Evolutionary conservation across 2,888 invertebrate genomes (phyloP).

Genomic region (Galerucella calmariensis): DNA sequence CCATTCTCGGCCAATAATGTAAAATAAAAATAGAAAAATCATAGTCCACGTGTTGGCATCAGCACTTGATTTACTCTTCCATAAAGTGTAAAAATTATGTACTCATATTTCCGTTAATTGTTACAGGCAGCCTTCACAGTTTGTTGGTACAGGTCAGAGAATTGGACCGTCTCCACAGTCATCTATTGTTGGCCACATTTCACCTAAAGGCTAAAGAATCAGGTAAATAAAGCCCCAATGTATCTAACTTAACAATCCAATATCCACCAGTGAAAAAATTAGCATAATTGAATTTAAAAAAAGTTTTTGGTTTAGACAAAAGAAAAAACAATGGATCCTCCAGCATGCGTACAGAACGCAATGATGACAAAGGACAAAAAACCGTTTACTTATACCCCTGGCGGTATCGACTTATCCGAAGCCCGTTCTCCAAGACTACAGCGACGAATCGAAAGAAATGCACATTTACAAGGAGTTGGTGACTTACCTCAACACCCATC

Average conservation of each 20-base stretch:
- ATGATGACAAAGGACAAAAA: constrained; percentile 97
- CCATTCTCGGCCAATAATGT: no score
- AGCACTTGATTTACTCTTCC: no score
- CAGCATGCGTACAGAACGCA: constrained; percentile 90
- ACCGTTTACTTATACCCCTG: constrained; percentile 96
- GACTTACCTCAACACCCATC: constrained; percentile 67
- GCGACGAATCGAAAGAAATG: constrained; percentile 78
- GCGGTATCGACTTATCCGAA: constrained; percentile 90
- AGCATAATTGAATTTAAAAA: not conserved
- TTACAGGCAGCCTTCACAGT: constrained; percentile 45
- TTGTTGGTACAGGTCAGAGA: constrained; percentile 52
- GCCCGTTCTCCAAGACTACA: constrained; percentile 92
- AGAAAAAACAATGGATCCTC: constrained; percentile 72
- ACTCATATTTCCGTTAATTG: not conserved
- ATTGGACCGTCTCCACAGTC: constrained; percentile 42
- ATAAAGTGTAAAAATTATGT: not conserved
- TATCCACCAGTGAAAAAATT: not conserved
- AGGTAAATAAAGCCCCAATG: constrained; percentile 5
- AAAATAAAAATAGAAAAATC: no score
- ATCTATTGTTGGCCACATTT: constrained; percentile 25
- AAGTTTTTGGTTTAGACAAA: constrained; percentile 49
- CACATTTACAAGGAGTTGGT: constrained; percentile 75
- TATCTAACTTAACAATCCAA: not conserved
- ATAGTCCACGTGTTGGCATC: no score
- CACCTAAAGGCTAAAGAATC: constrained; percentile 21